Evolutionary conservation across 2,888 invertebrate species (phyloP).

Genomic region (Resseliella maxima): DNA sequence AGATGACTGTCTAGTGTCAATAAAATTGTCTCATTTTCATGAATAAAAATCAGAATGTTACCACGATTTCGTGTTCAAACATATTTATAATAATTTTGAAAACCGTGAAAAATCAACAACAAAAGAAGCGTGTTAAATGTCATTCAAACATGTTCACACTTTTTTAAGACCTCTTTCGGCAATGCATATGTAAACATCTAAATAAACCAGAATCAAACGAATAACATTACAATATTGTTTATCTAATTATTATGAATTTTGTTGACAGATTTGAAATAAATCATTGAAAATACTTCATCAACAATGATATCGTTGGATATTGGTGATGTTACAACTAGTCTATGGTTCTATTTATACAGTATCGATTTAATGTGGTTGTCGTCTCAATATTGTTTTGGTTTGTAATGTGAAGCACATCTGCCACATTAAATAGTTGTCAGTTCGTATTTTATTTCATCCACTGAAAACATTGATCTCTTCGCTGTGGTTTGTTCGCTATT

Average conservation of each 20-base stretch:
- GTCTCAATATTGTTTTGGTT: constrained; percentile 3
- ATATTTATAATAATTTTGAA: no score
- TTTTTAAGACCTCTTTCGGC: neutral
- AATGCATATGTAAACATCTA: neutral
- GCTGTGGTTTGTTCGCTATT: neutral
- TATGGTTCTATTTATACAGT: no score
- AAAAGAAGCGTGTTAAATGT: no score
- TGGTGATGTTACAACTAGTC: neutral
- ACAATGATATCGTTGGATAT: neutral
- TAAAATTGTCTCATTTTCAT: no score
- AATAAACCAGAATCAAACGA: neutral
- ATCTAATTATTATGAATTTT: constrained; percentile 29
- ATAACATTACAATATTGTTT: constrained; percentile 10
- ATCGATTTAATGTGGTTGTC: neutral
- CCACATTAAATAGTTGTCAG: constrained; percentile 3
- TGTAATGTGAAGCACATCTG: constrained; percentile 23
- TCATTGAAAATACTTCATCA: neutral
- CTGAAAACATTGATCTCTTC: constrained; percentile 16
- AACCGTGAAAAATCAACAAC: no score
- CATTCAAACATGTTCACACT: neutral
- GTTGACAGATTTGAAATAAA: constrained; percentile 17
- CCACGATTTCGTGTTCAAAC: no score
- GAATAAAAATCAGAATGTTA: no score
- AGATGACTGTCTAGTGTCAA: no score
- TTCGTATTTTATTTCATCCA: neutral